Evolutionary conservation across 30 jellyfish, hydroid and myxozoan species (phyloP).

Genomic region (Hydra vulgaris): DNA sequence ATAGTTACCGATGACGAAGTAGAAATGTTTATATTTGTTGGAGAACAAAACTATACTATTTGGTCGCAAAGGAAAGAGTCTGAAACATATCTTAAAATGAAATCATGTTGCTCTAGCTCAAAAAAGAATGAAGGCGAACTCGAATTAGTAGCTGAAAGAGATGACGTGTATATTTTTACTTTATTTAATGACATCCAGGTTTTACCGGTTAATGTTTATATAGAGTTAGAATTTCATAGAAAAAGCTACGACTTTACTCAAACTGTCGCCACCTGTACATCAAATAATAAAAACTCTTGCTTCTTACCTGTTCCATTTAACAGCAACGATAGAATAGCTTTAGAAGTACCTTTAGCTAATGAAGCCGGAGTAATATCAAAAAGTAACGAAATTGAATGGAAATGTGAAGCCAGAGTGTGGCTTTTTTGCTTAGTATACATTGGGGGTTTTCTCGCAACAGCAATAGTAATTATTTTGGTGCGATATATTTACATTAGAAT

Average conservation of each 20-base stretch:
- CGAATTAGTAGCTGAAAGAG: conserved; percentile 24
- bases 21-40: conserved; percentile 34
- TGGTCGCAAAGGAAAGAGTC: conserved; percentile 62
- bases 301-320: conserved; percentile 27
- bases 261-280: conserved; percentile 33
- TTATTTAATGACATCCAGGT: conserved; percentile 21
- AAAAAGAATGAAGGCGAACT: conserved; percentile 22
- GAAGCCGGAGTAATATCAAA: conserved; percentile 17
- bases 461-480: neutral
- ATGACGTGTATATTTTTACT: conserved; percentile 26
- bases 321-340: conserved; percentile 28
- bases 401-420: conserved; percentile 56
- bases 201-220: conserved; percentile 23
- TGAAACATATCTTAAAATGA: conserved; percentile 22
- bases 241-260: conserved; percentile 32
- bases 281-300: conserved; percentile 22
- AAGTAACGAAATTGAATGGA: conserved; percentile 31
- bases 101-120: conserved; percentile 33
- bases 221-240: conserved; percentile 22
- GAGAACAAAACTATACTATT: conserved; percentile 29
- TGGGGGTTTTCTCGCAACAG: neutral
- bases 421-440: conserved; percentile 12
- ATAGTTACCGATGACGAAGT: conserved; percentile 15
- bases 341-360: conserved; percentile 30
- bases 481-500: neutral